phyloP scores from a whole-genome alignment of 2,113 vertebrate genomes.

The Pseudois nayaur region DNA sequence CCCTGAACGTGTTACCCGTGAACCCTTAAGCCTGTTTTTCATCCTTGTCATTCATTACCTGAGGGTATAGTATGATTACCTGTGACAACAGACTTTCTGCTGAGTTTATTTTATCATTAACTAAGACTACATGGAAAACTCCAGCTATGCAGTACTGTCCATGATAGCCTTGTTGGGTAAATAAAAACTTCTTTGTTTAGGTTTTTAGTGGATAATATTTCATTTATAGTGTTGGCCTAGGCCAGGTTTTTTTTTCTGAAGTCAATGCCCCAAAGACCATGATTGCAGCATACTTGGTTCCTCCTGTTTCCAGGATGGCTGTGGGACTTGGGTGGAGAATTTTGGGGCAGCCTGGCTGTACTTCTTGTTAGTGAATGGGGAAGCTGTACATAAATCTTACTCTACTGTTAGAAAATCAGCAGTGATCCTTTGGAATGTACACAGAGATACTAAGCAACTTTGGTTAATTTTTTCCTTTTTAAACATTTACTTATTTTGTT shows the following conservation, averaged over 20 bases:
- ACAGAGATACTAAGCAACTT: not conserved
- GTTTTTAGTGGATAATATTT: not conserved
- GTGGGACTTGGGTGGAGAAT: constrained; percentile 54
- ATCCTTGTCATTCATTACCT: not conserved
- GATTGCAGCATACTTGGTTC: constrained; percentile 17
- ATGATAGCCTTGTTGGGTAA: not conserved
- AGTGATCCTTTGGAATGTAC: not conserved
- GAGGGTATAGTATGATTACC: not conserved
- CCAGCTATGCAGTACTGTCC: not conserved
- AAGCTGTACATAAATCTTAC: not conserved
- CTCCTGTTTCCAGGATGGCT: not conserved
- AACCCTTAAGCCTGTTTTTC: not conserved
- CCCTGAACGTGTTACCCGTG: not conserved
- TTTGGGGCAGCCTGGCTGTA: constrained; percentile 22
- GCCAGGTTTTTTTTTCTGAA: constrained; percentile 10
- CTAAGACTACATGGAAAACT: not conserved
- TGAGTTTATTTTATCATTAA: not conserved
- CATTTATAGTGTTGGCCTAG: not conserved
- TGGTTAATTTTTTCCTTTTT: not conserved
- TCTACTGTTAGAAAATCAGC: not conserved
- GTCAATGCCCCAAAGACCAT: not conserved
- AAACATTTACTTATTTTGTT: not conserved
- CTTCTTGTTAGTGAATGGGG: constrained; percentile 38
- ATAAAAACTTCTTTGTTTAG: not conserved
- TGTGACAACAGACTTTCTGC: not conserved